Evolutionary conservation across 2,888 invertebrate species (phyloP), one percentile per base, ranked within the genome.

Genomic region (Athrips mouffetella): DNA sequence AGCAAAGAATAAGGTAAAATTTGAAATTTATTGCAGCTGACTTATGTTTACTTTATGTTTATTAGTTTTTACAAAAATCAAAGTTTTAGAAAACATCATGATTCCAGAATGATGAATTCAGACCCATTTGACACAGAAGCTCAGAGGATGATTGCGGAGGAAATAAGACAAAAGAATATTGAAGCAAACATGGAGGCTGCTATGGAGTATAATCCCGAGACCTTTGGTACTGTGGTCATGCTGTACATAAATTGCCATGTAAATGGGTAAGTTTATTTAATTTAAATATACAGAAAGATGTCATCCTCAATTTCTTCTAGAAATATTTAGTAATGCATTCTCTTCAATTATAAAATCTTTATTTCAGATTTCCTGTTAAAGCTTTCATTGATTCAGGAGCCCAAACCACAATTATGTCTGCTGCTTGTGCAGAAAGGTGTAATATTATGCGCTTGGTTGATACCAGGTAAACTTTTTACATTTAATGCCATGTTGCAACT

Each of bases 181-280:
- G 97, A 98, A 79, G 96, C 97, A 0, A 98, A 98, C 71, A 98
- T 99, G 98, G 97, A 98, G 74, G 97, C 97, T 1, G 99, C 99
- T 0, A 97, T 99, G 93, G 99, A 99, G 74, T 97, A 97, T 76
- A 97, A 98, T 81, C 99, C 99, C 0, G 99, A 99, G 85, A 97
- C 96, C 37, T 99, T 99, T 83, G 99, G 98, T 49, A 96, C 97
- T 25, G 98, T 99, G 37, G 94, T 96, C 41, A 99, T 99, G 99
- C 90, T 99, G 63, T 95, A 99, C 78, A 98, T 99, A 53, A 96
- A 98, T 77, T 98, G 99, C 78, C 94, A 93, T 79, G 98, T 99
- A 1, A 99, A 99, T 84, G 98, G 98, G 88, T 88, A 58, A 60
- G 62, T 29, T 3, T 11, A 29, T 15, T 10, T n/a, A n/a, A n/a